Percentiles rank a stretch among this genome's conserved stretches.
These are phyloP conservation scores for Phymastichus coffea DNA, from an alignment of 1,140 invertebrate genomes.

Conservation along the genomic window DNA sequence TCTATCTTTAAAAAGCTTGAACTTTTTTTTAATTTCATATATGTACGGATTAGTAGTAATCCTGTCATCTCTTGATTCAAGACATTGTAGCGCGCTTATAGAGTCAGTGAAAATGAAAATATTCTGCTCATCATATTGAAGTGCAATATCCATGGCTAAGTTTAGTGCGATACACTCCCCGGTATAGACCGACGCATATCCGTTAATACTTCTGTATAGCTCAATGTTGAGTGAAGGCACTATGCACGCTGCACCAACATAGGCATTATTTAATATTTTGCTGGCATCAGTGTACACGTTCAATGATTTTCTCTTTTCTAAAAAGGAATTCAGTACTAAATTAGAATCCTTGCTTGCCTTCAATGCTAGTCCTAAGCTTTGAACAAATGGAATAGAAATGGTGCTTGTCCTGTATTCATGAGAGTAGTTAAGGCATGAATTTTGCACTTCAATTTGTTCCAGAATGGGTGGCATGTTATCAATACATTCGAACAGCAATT, in stretches of 20 bases:
- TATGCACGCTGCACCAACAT: not conserved
- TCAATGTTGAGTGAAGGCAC: not conserved
- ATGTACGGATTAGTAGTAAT: not conserved
- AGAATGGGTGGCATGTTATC: too few relatives aligned
- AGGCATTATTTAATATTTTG: not conserved
- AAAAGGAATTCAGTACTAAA: not conserved
- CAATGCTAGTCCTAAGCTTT: too few relatives aligned
- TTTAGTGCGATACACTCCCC: not conserved
- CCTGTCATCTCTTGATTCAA: not conserved
- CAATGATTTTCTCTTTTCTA: not conserved
- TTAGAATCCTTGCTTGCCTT: too few relatives aligned
- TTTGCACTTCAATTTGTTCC: too few relatives aligned
- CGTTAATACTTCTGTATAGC: not conserved
- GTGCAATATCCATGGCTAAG: not conserved
- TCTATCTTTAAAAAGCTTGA: not conserved
- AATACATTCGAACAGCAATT: too few relatives aligned
- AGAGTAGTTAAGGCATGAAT: too few relatives aligned
- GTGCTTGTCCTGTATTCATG: too few relatives aligned
- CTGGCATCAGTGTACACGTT: not conserved
- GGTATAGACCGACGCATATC: not conserved
- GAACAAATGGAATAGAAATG: too few relatives aligned
- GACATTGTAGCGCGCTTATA: not conserved
- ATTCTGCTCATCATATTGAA: not conserved
- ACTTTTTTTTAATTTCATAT: not conserved
- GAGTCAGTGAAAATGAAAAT: not conserved